Evolutionary conservation across 2,797 vertebrate species (phyloP), one percentile per base, ranked within the genome.

Genomic region (Apogon talboti): DNA sequence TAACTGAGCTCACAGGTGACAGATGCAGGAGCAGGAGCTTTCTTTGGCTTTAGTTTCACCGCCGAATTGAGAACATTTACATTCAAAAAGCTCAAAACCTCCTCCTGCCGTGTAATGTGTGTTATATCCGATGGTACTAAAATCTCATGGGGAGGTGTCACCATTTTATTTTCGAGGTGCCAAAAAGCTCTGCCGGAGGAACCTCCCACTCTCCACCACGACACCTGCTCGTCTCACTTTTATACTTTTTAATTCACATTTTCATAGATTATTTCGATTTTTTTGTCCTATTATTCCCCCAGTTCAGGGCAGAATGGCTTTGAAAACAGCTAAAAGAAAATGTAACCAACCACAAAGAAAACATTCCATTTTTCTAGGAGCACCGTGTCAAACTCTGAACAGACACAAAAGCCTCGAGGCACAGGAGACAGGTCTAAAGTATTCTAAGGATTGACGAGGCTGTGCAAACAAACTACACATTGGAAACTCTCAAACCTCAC

Each of bases 401-500:
- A 72, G 79, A 89, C 79, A 85, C 76, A 62, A 84, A 87, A 79
- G 82, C 85, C 82, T 88, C 9, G 72, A 89, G 87, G 84, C 83
- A 92, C 83, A 88, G 81, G 70, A 91, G 77, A 92, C 87, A 50
- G 78, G 67, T 88, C 84, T 85, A 89, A 86, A 88, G 6, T 81
- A 81, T 58, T 76, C 77, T 85, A 81, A 79, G 68, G 78, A 79
- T 74, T 24, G 71, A 90, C 90, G 79, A 83, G 19, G 69, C 66
- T 90, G 91, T 91, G 92, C 90, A 92, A 91, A 91, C 86, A 74
- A 92, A 91, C 85, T 74, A 91, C 90, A 89, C 77, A 57, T 70
- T 69, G 69, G 38, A 90, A 91, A 92, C 88, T 86, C 83, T 87
- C 64, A 80, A 88, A 87, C 77, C 66, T 77, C 87, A 93, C 91